A percentile compares a stretch with the other conserved stretches of the same genome.
Conservation (phyloP, 2,888 invertebrate genomes). For the Epirrhoe alternata region DNA sequence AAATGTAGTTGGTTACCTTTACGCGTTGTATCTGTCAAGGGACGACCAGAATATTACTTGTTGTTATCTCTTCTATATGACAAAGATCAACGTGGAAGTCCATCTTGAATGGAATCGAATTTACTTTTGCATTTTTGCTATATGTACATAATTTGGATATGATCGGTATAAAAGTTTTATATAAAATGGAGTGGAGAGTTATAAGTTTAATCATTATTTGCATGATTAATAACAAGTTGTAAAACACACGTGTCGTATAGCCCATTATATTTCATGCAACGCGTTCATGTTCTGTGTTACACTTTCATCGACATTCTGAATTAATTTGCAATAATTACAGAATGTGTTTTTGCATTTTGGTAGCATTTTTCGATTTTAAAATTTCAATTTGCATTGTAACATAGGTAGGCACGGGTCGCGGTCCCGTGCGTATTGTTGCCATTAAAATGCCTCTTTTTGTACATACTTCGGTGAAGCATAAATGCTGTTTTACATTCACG, state of each 20-base stretch:
- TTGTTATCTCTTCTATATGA: too few relatives aligned
- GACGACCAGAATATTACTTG: background rate
- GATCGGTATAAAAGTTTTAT: background rate
- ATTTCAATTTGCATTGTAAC: constrained; percentile 51
- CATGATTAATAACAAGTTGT: background rate
- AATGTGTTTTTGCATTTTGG: constrained; percentile 21
- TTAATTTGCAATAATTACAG: constrained; percentile 22
- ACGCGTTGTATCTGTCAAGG: background rate
- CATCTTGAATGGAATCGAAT: too few relatives aligned
- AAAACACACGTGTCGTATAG: constrained; percentile 20
- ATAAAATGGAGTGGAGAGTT: background rate
- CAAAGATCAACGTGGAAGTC: too few relatives aligned
- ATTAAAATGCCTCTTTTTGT: constrained; percentile 63
- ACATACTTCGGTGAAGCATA: constrained; percentile 58
- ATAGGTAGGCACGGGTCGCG: constrained; percentile 29
- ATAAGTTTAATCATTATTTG: constrained; percentile 1
- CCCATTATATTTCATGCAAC: constrained; percentile 10
- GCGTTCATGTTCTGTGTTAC: constrained; percentile 15
- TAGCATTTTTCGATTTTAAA: constrained; percentile 34
- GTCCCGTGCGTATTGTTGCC: constrained; percentile 56
- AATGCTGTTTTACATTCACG: constrained; percentile 65
- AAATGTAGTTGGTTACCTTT: constrained; percentile 7
- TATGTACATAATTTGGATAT: too few relatives aligned
- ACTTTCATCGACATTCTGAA: constrained; percentile 25
- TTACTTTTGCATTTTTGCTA: too few relatives aligned